These are phyloP conservation scores for Colistium nudipinnis DNA, from an alignment of 2,113 vertebrate species.

Conservation along the genomic window DNA sequence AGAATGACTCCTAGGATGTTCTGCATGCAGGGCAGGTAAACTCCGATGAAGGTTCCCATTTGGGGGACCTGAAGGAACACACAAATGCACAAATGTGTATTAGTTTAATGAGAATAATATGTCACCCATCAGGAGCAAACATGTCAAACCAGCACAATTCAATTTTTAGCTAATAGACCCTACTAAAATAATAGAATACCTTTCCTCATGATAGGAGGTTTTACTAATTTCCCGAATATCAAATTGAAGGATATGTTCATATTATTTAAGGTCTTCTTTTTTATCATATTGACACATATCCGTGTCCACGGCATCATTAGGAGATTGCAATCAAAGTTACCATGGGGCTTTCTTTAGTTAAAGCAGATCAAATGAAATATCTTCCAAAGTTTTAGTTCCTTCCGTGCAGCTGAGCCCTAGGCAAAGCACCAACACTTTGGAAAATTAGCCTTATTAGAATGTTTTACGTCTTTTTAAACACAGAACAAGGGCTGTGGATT, in stretches of 20 bases:
- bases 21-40: constrained; percentile 97
- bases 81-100: background rate
- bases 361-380: background rate
- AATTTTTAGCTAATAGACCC: too few species aligned
- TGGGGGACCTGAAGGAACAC: constrained; percentile 81
- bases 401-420: too few species aligned
- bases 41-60: constrained; percentile 97
- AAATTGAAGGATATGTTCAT: background rate
- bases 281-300: too few species aligned
- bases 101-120: too few species aligned
- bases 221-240: too few species aligned
- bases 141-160: too few species aligned
- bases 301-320: background rate
- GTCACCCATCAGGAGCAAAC: too few species aligned
- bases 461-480: background rate
- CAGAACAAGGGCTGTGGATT: background rate
- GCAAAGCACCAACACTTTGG: too few species aligned
- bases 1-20: constrained; percentile 97
- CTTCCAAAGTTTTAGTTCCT: background rate
- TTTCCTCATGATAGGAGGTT: too few species aligned
- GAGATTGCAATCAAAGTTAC: background rate
- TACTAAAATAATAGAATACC: too few species aligned
- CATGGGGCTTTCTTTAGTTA: background rate
- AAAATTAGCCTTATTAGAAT: background rate
- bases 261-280: background rate